Conservation (phyloP, 2,797 vertebrate genomes). For the Betta splendens region DNA sequence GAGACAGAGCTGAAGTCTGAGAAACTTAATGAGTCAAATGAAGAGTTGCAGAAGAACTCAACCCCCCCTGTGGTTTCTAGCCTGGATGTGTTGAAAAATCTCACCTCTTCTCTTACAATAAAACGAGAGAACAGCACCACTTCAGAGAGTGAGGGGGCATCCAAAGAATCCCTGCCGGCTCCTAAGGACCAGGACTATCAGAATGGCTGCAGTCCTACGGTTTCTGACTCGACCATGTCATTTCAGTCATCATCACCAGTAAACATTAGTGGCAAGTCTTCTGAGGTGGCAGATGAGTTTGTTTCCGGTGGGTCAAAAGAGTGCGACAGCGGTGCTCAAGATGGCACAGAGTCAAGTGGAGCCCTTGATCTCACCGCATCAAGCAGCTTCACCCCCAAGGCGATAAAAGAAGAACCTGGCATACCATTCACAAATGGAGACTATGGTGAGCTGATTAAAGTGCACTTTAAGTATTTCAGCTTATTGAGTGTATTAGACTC, state of each 20-base stretch:
- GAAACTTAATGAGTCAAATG: slow-evolving; percentile 65
- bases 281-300: slow-evolving; percentile 75
- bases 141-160: slow-evolving; percentile 87
- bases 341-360: slow-evolving; percentile 82
- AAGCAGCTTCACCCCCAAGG: slow-evolving; percentile 81
- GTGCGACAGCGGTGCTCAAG: slow-evolving; percentile 67
- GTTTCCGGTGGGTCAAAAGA: slow-evolving; percentile 72
- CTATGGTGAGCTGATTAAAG: slow-evolving; percentile 75
- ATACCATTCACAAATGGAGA: slow-evolving; percentile 83
- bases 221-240: slow-evolving; percentile 79
- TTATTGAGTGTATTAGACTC: not conserved
- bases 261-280: slow-evolving; percentile 84
- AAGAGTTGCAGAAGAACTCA: slow-evolving; percentile 45
- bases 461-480: not conserved
- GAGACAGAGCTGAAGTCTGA: slow-evolving; percentile 81
- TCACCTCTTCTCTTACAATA: slow-evolving; percentile 82
- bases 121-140: slow-evolving; percentile 90
- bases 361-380: slow-evolving; percentile 92
- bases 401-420: slow-evolving; percentile 87
- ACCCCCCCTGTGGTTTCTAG: slow-evolving; percentile 77
- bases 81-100: slow-evolving; percentile 82
- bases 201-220: slow-evolving; percentile 86
- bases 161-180: slow-evolving; percentile 85
- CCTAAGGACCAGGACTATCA: slow-evolving; percentile 86
- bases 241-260: slow-evolving; percentile 88